Base-by-base conservation (phyloP, 1,140 invertebrate genomes). In the Orussus abietinus region DNA sequence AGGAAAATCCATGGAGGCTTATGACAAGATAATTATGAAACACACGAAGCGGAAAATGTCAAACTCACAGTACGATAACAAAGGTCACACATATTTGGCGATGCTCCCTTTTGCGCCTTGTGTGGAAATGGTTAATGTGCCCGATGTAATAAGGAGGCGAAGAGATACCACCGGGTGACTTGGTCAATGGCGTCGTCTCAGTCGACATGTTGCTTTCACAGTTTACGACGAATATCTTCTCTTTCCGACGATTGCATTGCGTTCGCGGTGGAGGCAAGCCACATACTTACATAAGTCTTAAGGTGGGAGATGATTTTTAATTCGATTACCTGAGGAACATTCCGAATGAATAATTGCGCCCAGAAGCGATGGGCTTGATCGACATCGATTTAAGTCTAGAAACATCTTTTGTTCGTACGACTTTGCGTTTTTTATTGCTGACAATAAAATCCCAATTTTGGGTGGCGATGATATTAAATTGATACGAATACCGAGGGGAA, bases 111-210 rank as follows among this genome's bases (percentile, higher is more conserved):
- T 45, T 55, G 3, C 28, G 47, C 6, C 22, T 6, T 25, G 22
- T 25, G 22, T 25, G n/a, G n/a, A 25, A 25, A 7, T 6, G 22
- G n/a, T 25, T n/a, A n/a, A n/a, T n/a, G n/a, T n/a, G n/a, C n/a
- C n/a, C n/a, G n/a, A n/a, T n/a, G n/a, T n/a, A n/a, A n/a, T n/a
- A n/a, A n/a, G n/a, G n/a, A 15, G 45, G 38, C 9, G 55, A 43
- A 29, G 49, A 38, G 46, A 50, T n/a, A 57, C 3, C 32, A 41
- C 14, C 43, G 11, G 6, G 32, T 18, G 4, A 51, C 51, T 5
- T 44, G 29, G 41, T 40, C 25, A 57, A 28, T 15, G 51, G 45
- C 5, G 49, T 59, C 34, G 34, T 50, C 31, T 59, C 49, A 12
- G 41, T 37, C 18, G 34, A 21, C 49, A 51, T 51, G 10, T 37